Conservation (phyloP, 2,888 invertebrate genomes). For the Microctonus hyperodae region DNA sequence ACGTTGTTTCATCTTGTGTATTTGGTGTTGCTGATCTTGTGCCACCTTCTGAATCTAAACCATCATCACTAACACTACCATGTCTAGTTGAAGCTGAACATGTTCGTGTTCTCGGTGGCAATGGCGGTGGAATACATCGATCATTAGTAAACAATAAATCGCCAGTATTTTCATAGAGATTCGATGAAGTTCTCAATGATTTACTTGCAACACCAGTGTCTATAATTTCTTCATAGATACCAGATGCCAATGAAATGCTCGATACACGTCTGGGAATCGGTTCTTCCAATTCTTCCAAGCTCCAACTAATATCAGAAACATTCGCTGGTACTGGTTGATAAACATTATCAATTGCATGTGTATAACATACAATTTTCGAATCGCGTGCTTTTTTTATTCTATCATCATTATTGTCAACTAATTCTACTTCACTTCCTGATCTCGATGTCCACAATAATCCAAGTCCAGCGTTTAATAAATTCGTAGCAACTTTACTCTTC, state of each 20-base stretch:
- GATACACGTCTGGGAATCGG: constrained; percentile 65
- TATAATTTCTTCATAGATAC: constrained; percentile 75
- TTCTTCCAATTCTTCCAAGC: constrained; percentile 45
- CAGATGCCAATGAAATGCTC: constrained; percentile 70
- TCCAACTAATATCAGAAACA: constrained; percentile 41
- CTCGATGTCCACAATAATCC: constrained; percentile 45
- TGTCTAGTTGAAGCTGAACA: constrained; percentile 48
- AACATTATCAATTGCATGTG: constrained; percentile 51
- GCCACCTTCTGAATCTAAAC: constrained; percentile 52
- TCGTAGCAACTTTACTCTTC: constrained; percentile 46
- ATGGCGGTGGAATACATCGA: constrained; percentile 61
- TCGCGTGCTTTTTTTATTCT: constrained; percentile 39
- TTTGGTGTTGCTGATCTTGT: constrained; percentile 51
- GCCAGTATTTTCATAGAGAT: constrained; percentile 60
- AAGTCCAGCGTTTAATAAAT: constrained; percentile 48
- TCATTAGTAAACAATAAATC: constrained; percentile 55
- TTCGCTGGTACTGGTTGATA: constrained; percentile 53
- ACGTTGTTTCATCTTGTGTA: constrained; percentile 48
- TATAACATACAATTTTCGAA: constrained; percentile 38
- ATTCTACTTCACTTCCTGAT: constrained; percentile 48
- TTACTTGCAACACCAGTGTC: constrained; percentile 29
- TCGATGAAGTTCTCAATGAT: constrained; percentile 38
- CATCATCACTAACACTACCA: constrained; percentile 51
- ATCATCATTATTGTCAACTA: constrained; percentile 35
- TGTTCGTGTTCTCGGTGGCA: constrained; percentile 63